Evolutionary conservation across 2,797 vertebrate species (phyloP), one percentile per base, ranked within the genome.

Genomic region (Alosa sapidissima): DNA sequence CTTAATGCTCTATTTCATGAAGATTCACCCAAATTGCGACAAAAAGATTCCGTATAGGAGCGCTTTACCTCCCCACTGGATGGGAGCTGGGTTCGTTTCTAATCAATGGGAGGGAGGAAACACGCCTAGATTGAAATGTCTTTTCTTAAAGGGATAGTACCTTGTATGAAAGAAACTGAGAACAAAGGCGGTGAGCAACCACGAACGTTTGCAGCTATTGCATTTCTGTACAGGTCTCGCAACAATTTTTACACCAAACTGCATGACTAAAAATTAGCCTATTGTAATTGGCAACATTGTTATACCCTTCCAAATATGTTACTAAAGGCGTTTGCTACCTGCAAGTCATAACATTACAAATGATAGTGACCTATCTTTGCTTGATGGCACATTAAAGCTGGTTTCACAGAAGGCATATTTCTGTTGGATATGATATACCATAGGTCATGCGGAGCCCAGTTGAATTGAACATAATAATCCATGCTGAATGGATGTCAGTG

Each of bases 91-190:
- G 90, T 87, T 85, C 88, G 87, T 90, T 93, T 47, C 84, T 86
- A 91, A 91, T 95, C 94, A 94, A 94, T 94, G 93, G 93, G 89
- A 94, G 93, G 93, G 93, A 95, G 94, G 94, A 96, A 96, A 96
- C 95, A 96, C 96, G 96, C 96, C 96, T 94, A 94, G 93, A 94
- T 93, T 92, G 90, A 93, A 94, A 89, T 89, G 90, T 92, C 91
- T 91, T 83, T 90, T 94, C 94, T 96, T 96, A 96, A 96, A 96
- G 95, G 92, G 93, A 48, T 94, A 95, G 95, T 7, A 47, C 3
- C 48, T 48, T 36, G 11, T 55, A 72, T 90, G 91, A 92, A 90
- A 91, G 92, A 81, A 36, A 81, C 49, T 85, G 84, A 86, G 91
- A 93, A 96, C 94, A 96, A 96, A 95, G 94, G 89, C 72, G 41